These are phyloP conservation scores for Fundulus diaphanus DNA, from an alignment of 2,797 vertebrate genomes.

Conservation along the genomic window DNA sequence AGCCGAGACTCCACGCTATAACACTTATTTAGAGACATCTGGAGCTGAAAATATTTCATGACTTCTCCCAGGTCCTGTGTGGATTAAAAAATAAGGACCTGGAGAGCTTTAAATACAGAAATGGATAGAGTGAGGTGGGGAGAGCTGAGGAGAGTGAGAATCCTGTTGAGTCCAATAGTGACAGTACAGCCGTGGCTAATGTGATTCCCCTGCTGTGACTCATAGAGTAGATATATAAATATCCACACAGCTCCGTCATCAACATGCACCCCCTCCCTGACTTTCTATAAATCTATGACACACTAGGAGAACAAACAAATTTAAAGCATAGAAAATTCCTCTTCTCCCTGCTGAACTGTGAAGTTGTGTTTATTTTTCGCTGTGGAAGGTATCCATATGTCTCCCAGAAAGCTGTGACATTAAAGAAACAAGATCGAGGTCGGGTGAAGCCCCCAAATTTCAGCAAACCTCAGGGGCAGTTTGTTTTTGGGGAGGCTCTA, in stretches of 20 bases:
- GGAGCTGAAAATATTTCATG: constrained; percentile 63
- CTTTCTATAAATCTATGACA: constrained; percentile 58
- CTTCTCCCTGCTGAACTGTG: constrained; percentile 28
- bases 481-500: constrained; percentile 39
- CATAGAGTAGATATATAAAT: constrained; percentile 73
- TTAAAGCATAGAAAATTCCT: constrained; percentile 31
- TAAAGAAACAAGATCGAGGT: constrained; percentile 14
- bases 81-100: constrained; percentile 51
- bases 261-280: constrained; percentile 51
- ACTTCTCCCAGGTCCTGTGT: constrained; percentile 53
- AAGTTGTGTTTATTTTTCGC: constrained; percentile 44
- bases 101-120: constrained; percentile 45
- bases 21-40: constrained; percentile 64
- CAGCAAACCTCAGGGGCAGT: constrained; percentile 12
- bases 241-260: constrained; percentile 55
- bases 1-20: constrained; percentile 42
- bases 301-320: constrained; percentile 32
- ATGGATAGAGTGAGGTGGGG: constrained; percentile 4
- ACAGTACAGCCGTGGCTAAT: constrained; percentile 70
- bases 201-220: constrained; percentile 71
- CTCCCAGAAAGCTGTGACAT: constrained; percentile 30
- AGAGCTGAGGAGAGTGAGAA: constrained; percentile 24
- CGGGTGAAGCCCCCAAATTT: constrained; percentile 12
- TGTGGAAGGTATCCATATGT: constrained; percentile 8
- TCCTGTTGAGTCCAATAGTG: constrained; percentile 52